phyloP scores from a whole-genome alignment of 2,797 vertebrate genomes.

The Perodicticus potto region DNA sequence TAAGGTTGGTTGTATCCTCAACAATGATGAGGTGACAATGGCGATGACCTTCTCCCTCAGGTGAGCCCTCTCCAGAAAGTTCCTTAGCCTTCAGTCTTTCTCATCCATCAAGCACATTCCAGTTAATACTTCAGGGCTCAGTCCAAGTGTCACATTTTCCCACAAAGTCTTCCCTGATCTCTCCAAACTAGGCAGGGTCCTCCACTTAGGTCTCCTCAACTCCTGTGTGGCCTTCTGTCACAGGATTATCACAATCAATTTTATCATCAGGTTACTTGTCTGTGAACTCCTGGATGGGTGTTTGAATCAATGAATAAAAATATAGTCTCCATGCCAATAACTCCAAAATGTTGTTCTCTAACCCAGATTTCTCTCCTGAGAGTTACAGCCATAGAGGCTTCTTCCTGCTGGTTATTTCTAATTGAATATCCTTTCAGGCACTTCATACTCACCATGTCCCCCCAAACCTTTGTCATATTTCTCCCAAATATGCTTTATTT shows the following conservation, averaged over 20 bases:
- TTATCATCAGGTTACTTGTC: neutral
- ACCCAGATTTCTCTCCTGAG: neutral
- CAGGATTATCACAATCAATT: neutral
- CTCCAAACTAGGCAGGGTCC: neutral
- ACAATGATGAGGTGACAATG: neutral
- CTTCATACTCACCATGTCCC: neutral
- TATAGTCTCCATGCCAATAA: neutral
- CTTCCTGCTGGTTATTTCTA: neutral
- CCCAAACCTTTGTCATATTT: neutral
- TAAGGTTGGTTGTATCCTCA: neutral
- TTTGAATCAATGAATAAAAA: neutral
- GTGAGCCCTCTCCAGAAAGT: neutral
- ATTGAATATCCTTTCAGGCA: neutral
- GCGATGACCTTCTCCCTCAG: fast-evolving
- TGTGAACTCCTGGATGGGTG: neutral
- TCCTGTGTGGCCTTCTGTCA: neutral
- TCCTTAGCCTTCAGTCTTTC: neutral
- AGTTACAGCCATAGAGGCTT: neutral
- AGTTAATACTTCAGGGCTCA: neutral
- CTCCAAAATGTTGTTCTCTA: neutral
- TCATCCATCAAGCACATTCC: neutral
- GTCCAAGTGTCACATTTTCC: neutral
- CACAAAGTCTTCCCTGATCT: neutral
- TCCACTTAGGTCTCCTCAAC: neutral
- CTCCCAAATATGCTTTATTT: neutral